Evolutionary conservation across 2,888 invertebrate genomes (phyloP).

Genomic region (Sphaeridia pumilis): DNA sequence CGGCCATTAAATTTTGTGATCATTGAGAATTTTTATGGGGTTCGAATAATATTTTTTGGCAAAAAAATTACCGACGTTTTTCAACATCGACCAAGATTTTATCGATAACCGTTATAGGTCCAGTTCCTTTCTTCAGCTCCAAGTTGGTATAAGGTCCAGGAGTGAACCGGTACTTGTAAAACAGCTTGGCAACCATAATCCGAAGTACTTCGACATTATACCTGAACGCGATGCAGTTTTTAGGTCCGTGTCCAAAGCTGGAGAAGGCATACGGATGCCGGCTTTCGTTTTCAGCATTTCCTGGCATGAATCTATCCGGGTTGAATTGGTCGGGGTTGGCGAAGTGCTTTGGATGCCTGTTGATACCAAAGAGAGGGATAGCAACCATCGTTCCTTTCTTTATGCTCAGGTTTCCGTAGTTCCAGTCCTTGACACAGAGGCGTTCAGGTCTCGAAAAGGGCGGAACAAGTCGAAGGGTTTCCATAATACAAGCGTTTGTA

Average conservation of each 20-base stretch:
- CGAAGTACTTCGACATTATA: background rate
- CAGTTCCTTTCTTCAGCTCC: background rate
- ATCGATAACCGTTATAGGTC: no score
- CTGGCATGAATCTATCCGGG: conserved; percentile 27
- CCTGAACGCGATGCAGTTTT: conserved; percentile 13
- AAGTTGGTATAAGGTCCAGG: background rate
- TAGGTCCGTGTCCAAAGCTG: conserved; percentile 28
- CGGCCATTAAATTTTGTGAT: no score
- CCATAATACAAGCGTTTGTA: conserved; percentile 9
- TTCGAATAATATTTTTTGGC: no score
- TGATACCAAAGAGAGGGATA: conserved; percentile 21
- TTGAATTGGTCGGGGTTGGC: conserved; percentile 24
- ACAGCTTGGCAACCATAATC: background rate
- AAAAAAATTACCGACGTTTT: no score
- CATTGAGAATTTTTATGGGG: no score
- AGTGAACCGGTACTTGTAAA: background rate
- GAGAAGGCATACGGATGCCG: conserved; percentile 17
- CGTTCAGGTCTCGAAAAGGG: conserved; percentile 10
- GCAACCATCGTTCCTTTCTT: conserved; percentile 21
- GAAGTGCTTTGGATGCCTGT: conserved; percentile 23
- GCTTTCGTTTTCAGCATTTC: conserved; percentile 16
- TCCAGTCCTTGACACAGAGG: conserved; percentile 12
- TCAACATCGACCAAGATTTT: no score
- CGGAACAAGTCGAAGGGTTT: conserved; percentile 12
- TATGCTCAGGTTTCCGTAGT: conserved; percentile 17